Base-by-base conservation (phyloP, 1,140 invertebrate genomes). In the Halesus radiatus region DNA sequence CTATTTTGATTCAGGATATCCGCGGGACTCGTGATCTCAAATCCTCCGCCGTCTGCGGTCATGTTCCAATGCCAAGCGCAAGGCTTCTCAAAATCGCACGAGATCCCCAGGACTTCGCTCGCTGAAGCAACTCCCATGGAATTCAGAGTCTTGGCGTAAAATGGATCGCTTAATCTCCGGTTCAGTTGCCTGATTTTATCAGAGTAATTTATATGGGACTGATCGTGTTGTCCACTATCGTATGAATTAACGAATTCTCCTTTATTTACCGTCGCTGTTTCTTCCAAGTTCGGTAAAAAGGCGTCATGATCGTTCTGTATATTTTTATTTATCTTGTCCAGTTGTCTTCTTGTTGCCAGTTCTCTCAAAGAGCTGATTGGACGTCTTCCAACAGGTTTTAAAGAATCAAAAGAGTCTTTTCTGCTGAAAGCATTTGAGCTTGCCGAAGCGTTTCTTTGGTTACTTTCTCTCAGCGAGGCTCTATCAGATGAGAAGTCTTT, bases 51-150 rank as follows among this genome's bases (percentile, higher is more conserved):
- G 0, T 87, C 87, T 3, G 85, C 83, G 1, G 88, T 88, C 3
- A 60, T 73, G 81, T 90, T 90, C 89, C 88, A 90, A 23, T 86
- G 83, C 89, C 89, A 90, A 84, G 86, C 86, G 76, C 89, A 90
- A 76, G 50, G 62, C 7, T 79, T 84, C 75, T 90, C 88, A 74
- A 89, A 89, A 78, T 87, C 86, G 78, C 88, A 88, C 23, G 85
- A 89, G 4, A 89, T 86, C 13, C 89, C 89, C 0, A 85, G 86
- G 22, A 89, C 87, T 79, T 88, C 88, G 0, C 88, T 87, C 0
- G 86, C 80, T 29, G 86, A 85, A 0, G 84, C 58, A 3, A 82
- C 58, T 0, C 78, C 82, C 45, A 85, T 86, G 66, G 86, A 85
- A 45, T 86, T 87, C 1, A 85, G 79, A 0, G 85, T 79, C 16